Percentiles rank a stretch among this genome's conserved stretches.
Evolutionary conservation across 1,140 invertebrate species (phyloP).

Genomic region (Sitophilus oryzae): DNA sequence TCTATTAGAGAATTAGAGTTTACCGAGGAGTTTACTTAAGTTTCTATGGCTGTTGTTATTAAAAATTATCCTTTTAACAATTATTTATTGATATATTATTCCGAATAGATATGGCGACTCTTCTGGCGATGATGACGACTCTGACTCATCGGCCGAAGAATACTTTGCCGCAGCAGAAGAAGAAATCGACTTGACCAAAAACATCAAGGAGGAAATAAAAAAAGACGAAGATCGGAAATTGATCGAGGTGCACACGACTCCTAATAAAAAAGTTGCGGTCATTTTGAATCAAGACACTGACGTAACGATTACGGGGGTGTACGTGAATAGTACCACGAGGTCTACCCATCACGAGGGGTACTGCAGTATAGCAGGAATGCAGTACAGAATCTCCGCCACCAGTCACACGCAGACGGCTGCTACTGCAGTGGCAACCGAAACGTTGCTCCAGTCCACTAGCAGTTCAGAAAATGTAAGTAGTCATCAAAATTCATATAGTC

Average conservation of each 20-base stretch:
- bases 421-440: slow-evolving; percentile 63
- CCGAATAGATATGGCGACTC: slow-evolving; percentile 49
- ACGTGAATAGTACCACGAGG: slow-evolving; percentile 64
- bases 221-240: slow-evolving; percentile 48
- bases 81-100: too few relatives aligned
- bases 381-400: slow-evolving; percentile 70
- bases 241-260: slow-evolving; percentile 51
- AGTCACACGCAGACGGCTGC: slow-evolving; percentile 73
- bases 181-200: slow-evolving; percentile 46
- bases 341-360: slow-evolving; percentile 74
- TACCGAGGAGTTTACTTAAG: too few relatives aligned
- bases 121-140: slow-evolving; percentile 47
- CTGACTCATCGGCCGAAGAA: slow-evolving; percentile 47
- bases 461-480: slow-evolving; percentile 46
- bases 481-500: too few relatives aligned
- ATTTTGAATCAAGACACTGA: slow-evolving; percentile 79
- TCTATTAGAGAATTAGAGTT: too few relatives aligned
- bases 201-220: slow-evolving; percentile 46
- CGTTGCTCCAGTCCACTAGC: slow-evolving; percentile 39
- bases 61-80: too few relatives aligned
- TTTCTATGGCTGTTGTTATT: too few relatives aligned
- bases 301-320: slow-evolving; percentile 78
- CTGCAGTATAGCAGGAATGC: slow-evolving; percentile 75
- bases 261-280: slow-evolving; percentile 56
- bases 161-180: slow-evolving; percentile 28